Base-by-base conservation (phyloP, 2,888 invertebrate species). In the Clivina fossor region DNA sequence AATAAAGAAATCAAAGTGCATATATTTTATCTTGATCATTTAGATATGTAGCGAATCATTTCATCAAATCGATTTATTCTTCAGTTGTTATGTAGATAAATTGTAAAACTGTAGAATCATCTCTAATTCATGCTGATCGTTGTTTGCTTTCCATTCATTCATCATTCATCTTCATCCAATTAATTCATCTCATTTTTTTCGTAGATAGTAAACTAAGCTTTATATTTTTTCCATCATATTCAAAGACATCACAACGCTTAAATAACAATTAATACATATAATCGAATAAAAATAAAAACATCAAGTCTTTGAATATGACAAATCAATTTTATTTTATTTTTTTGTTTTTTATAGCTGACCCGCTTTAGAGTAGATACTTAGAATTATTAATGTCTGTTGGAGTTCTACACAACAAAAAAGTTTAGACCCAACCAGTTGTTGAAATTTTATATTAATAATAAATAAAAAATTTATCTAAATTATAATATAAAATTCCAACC, bases 381-480 rank as follows among this genome's bases (percentile, higher is more conserved):
- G 61, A 58, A 61, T 66, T 67, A 68, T 68, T 60, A 63, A 68
- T 70, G 71, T 72, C 71, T 72, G 65, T 71, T 71, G 72, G 71
- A 71, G 68, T 71, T 71, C 71, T 68, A 66, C 68, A 67, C 67
- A 67, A 63, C 64, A 61, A 61, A 57, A 63, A 64, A 63, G 59
- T 44, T 56, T 37, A 44, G 38, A 58, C 54, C 41, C 28, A 41
- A 32, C 38, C 50, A 24, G 32, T 38, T n/a, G n/a, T 57, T 61
- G 57, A 53, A 50, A 58, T 44, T 61, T 51, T 59, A 46, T 58
- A 49, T 59, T 58, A 55, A 59, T 26, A 38, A 20, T 9, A 4
- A 24, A 40, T 40, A 22, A 30, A 24, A 24, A n/a, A n/a, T n/a
- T n/a, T n/a, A n/a, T n/a, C n/a, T 24, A 7, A 24, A 24, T 7